A percentile compares a stretch with the other conserved stretches of the same genome.
Conservation (phyloP, 2,888 invertebrate genomes). For the Plagodis pulveraria region DNA sequence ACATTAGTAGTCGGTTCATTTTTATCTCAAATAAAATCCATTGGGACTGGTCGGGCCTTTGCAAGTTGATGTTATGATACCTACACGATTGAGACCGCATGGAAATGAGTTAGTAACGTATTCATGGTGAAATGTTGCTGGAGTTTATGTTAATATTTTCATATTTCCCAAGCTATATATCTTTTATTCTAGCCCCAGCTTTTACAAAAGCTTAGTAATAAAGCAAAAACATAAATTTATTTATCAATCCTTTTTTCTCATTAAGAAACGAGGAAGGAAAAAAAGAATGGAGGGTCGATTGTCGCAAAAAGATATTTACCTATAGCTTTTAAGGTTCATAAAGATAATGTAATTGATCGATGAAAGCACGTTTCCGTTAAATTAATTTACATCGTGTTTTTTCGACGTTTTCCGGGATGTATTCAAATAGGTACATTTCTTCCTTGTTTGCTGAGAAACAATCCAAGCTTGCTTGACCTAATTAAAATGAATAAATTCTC, state of each 20-base stretch:
- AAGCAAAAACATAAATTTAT: slow-evolving; percentile 4
- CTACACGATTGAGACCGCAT: slow-evolving; percentile 39
- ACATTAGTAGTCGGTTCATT: slow-evolving; percentile 63
- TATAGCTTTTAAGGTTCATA: neutral
- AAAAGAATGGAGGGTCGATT: neutral
- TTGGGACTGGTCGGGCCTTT: slow-evolving; percentile 44
- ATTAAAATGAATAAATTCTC: slow-evolving; percentile 23
- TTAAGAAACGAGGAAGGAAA: slow-evolving; percentile 4
- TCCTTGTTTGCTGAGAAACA: slow-evolving; percentile 2
- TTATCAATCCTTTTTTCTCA: slow-evolving; percentile 2
- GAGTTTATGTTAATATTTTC: slow-evolving; percentile 23
- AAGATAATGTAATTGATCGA: slow-evolving; percentile 5
- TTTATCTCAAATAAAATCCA: slow-evolving; percentile 56
- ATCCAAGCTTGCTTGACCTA: slow-evolving; percentile 10
- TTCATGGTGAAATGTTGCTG: slow-evolving; percentile 29
- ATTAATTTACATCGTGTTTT: slow-evolving; percentile 12
- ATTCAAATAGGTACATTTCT: slow-evolving; percentile 12
- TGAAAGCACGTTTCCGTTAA: slow-evolving; percentile 6
- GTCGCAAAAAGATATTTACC: neutral
- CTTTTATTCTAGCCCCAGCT: slow-evolving; percentile 10
- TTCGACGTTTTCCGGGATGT: neutral
- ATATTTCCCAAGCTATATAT: slow-evolving; percentile 8
- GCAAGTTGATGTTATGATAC: slow-evolving; percentile 45
- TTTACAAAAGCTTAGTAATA: slow-evolving; percentile 21
- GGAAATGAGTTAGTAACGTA: slow-evolving; percentile 38